Evolutionary conservation across 2,888 invertebrate genomes (phyloP).

Genomic region (Galeruca laticollis): DNA sequence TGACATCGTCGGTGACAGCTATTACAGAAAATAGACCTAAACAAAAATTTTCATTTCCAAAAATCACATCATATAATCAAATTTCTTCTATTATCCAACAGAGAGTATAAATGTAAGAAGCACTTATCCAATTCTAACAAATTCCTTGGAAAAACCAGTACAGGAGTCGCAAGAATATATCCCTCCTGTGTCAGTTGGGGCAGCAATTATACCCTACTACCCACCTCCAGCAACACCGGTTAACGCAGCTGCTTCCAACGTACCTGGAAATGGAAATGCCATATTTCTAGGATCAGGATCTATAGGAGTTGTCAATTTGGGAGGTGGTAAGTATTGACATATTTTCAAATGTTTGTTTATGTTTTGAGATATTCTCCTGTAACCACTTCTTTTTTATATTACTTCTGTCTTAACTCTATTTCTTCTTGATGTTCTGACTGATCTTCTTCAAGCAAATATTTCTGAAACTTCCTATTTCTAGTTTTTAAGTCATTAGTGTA

Average conservation of each 20-base stretch:
- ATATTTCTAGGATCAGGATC: conserved; percentile 63
- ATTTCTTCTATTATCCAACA: conserved; percentile 12
- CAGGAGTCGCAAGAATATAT: conserved; percentile 56
- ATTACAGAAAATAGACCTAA: too few relatives aligned
- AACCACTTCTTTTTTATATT: too few relatives aligned
- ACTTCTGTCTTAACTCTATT: too few relatives aligned
- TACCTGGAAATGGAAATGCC: conserved; percentile 55
- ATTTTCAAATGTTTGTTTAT: not conserved
- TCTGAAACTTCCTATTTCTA: too few relatives aligned
- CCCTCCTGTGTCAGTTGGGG: conserved; percentile 55
- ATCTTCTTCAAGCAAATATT: too few relatives aligned
- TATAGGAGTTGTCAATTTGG: conserved; percentile 61
- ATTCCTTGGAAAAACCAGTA: conserved; percentile 59
- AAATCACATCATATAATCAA: too few relatives aligned
- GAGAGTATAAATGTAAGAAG: not conserved
- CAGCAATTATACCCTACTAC: conserved; percentile 55
- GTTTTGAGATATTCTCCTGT: too few relatives aligned
- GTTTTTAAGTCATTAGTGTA: too few relatives aligned
- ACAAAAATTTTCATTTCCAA: too few relatives aligned
- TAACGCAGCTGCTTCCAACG: conserved; percentile 57
- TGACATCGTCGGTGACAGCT: too few relatives aligned
- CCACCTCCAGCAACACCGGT: conserved; percentile 59
- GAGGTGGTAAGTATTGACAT: conserved; percentile 55
- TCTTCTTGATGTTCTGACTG: too few relatives aligned
- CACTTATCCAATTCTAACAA: conserved; percentile 35